Evolutionary conservation across 2,888 invertebrate genomes (phyloP).

Genomic region (Hoplodrina ambigua): DNA sequence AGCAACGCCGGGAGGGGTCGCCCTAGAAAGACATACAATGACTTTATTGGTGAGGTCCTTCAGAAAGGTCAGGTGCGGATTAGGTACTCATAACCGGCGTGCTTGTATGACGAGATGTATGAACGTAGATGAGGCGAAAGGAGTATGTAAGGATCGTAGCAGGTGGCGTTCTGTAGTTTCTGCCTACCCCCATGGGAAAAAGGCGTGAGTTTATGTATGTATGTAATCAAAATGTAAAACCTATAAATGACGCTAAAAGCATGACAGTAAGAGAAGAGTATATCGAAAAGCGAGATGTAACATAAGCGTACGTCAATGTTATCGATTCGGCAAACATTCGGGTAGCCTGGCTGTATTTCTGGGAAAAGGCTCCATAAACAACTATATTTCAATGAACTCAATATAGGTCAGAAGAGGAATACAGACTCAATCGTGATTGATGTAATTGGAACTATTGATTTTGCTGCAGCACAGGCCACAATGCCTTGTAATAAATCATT

Average conservation of each 20-base stretch:
- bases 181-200: no score
- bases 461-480: constrained; percentile 3
- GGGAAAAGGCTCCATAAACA: constrained; percentile 26
- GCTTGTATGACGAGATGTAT: no score
- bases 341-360: constrained; percentile 13
- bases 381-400: constrained; percentile 7
- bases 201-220: no score
- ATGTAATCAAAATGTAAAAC: neutral
- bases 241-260: neutral
- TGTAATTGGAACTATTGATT: constrained; percentile 41
- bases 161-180: no score
- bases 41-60: no score
- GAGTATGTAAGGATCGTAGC: no score
- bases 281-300: constrained; percentile 4
- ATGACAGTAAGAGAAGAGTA: neutral
- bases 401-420: constrained; percentile 30
- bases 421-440: constrained; percentile 13
- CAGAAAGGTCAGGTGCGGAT: no score
- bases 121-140: no score
- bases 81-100: no score
- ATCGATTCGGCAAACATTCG: constrained; percentile 12
- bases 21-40: no score
- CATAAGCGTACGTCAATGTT: neutral
- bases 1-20: no score
- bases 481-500: constrained; percentile 6